Evolutionary conservation across 1,140 invertebrate genomes (phyloP), one percentile per base, ranked within the genome.

Genomic region (Coboldia fuscipes): DNA sequence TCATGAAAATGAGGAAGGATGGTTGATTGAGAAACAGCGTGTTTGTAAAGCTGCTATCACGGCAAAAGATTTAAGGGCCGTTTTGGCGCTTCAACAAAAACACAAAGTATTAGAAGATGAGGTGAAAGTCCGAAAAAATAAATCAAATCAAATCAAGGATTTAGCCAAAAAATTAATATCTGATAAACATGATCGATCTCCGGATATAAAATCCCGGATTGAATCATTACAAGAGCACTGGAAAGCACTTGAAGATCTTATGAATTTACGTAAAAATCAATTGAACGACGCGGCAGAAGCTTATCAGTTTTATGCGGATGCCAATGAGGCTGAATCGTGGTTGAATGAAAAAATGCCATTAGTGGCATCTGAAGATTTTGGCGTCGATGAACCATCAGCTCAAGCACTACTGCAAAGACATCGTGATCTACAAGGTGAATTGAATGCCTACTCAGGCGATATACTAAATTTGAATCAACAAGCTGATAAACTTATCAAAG

Each of bases 321-420:
- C 89, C 1, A 96, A 97, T 56, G 93, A 98, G 53, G 82, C 89
- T 0, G 92, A 97, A 46, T 93, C 88, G 0, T 97, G 90, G 89
- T 74, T 97, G 59, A 79, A 84, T 41, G 89, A 96, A 51, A 89
- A 89, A 54, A 75, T 82, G 53, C 72, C 85, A 0, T 58, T 97
- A 16, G 80, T 89, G 2, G 67, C 70, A n/a, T 86, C 82, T 0
- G 68, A 69, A 19, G 89, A 96, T 58, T 81, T 78, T 44, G 89
- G 89, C 3, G 69, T 71, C 22, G 88, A 93, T 57, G 88, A 93
- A 45, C 77, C 83, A 0, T 80, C 76, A 43, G 86, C 89, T 0
- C 75, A 81, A 40, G 81, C 84, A 1, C 54, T 88, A 8, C 57
- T 92, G 2, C 77, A 84, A 30, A 58, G 90, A 3, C 90, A 97